phyloP scores from a whole-genome alignment of 53 echinoderm and acorn worm genomes.

The Holothuria scabra region DNA sequence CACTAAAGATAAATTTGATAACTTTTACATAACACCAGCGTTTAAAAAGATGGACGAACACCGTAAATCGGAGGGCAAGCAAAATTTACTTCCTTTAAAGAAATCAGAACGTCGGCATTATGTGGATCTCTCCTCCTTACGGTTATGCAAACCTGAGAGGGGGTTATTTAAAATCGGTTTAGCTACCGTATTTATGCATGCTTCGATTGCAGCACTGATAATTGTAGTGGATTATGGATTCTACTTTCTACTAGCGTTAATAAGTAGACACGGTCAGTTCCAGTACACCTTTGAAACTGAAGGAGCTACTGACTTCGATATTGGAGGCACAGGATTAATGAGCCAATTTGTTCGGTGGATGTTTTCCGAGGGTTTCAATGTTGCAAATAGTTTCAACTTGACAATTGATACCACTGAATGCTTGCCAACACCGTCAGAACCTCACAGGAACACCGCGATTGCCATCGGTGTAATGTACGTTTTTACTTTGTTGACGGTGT shows the following conservation, averaged over 20 bases:
- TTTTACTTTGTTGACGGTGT: constrained; percentile 70
- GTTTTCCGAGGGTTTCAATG: constrained; percentile 81
- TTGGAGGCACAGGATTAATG: constrained; percentile 71
- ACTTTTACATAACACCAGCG: constrained; percentile 81
- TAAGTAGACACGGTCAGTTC: constrained; percentile 72
- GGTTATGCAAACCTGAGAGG: constrained; percentile 73
- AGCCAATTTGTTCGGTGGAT: constrained; percentile 64
- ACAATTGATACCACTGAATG: constrained; percentile 74
- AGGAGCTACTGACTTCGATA: constrained; percentile 61
- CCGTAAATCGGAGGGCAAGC: constrained; percentile 58
- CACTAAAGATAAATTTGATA: constrained; percentile 89
- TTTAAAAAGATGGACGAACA: constrained; percentile 77
- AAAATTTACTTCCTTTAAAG: constrained; percentile 76
- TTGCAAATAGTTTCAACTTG: constrained; percentile 66
- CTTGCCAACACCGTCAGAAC: constrained; percentile 66
- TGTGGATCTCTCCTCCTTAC: constrained; percentile 72
- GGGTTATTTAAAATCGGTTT: constrained; percentile 82
- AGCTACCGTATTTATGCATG: constrained; percentile 75
- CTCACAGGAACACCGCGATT: constrained; percentile 62
- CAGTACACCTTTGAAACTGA: constrained; percentile 68
- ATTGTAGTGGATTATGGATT: constrained; percentile 83
- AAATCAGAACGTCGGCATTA: constrained; percentile 74
- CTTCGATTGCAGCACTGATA: constrained; percentile 71
- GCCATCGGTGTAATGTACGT: constrained; percentile 77
- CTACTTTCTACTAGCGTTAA: constrained; percentile 69